Base-by-base conservation (phyloP, 2,797 vertebrate species). In the Hipposideros larvatus region DNA sequence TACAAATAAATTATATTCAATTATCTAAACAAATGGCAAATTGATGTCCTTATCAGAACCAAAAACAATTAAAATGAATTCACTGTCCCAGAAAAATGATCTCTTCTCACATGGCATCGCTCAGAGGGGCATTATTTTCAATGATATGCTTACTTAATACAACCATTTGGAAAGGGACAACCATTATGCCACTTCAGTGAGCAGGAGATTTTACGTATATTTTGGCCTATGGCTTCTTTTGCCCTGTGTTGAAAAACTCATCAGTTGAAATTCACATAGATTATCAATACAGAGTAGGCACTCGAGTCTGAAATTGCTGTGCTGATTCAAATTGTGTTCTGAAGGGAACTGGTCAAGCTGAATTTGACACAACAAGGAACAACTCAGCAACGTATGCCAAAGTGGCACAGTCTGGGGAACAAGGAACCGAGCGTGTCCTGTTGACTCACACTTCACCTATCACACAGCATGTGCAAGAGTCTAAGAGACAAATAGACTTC, bases 131-230 rank as follows among this genome's bases (percentile, higher is more conserved):
- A 93, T 97, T 97, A 96, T 97, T 94, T 96, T 96, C 97, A 98
- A 96, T 98, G 96, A 97, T 96, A 96, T 87, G 96, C 96, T 98
- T 98, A 97, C 90, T 98, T 97, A 97, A 97, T 97, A 93, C 0
- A 95, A 96, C 85, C 97, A 97, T 97, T 98, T 98, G 94, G 96
- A 98, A 98, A 98, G 96, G 97, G 92, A 97, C 93, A 96, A 51
- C 94, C 96, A 98, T 98, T 96, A 97, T 53, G 82, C 66, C 85
- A 73, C 89, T 92, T 94, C 74, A 95, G 28, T 0, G 88, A 98
- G 96, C 97, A 98, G 98, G 91, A 96, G 96, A 95, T 97, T 98
- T 98, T 97, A 94, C 97, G 97, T 97, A 95, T 96, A 97, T 96
- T 98, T 93, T 95, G 82, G 90, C 73, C 82, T 28, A 22, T 63